A percentile compares a stretch with the other conserved stretches of the same genome.
These are phyloP conservation scores for Drosophila lutescens DNA, from an alignment of 2,888 invertebrate species.

Conservation along the genomic window DNA sequence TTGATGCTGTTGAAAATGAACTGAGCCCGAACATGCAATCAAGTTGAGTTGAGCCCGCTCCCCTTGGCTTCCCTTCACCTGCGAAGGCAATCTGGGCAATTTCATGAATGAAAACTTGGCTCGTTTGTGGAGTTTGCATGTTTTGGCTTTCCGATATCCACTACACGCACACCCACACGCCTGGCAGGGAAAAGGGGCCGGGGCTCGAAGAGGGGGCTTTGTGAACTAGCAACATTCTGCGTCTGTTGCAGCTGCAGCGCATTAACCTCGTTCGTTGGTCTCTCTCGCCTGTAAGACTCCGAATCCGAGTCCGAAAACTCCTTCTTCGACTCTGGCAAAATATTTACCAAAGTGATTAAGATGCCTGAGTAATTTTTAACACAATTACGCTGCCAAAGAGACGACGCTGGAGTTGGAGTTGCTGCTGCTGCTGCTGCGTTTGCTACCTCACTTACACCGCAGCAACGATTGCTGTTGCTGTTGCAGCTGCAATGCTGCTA, in stretches of 20 bases:
- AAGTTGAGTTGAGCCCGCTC: slow-evolving; percentile 43
- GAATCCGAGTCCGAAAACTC: slow-evolving; percentile 33
- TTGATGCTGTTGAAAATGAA: slow-evolving; percentile 81
- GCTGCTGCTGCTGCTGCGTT: slow-evolving; percentile 38
- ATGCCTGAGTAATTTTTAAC: slow-evolving; percentile 81
- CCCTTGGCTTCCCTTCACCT: slow-evolving; percentile 2
- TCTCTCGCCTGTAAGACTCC: slow-evolving; percentile 39
- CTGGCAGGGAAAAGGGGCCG: not conserved
- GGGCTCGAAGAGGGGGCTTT: slow-evolving; percentile 11
- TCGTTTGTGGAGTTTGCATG: slow-evolving; percentile 66
- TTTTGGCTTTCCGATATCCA: slow-evolving; percentile 57
- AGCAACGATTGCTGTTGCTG: slow-evolving; percentile 36
- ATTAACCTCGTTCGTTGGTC: slow-evolving; percentile 61
- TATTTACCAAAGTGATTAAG: slow-evolving; percentile 81
- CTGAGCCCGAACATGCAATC: slow-evolving; percentile 81
- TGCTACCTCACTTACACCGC: slow-evolving; percentile 55
- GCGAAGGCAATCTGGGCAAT: slow-evolving; percentile 68
- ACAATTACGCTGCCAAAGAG: slow-evolving; percentile 81
- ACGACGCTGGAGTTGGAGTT: slow-evolving; percentile 64
- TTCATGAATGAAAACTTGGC: slow-evolving; percentile 81
- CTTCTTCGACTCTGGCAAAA: slow-evolving; percentile 63
- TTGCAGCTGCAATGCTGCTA: slow-evolving; percentile 77
- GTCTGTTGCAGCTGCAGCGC: slow-evolving; percentile 77
- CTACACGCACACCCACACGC: slow-evolving; percentile 72
- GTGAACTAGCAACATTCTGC: slow-evolving; percentile 60